Conservation (phyloP, 1,140 invertebrate species). For the Caenorhabditis latens region DNA sequence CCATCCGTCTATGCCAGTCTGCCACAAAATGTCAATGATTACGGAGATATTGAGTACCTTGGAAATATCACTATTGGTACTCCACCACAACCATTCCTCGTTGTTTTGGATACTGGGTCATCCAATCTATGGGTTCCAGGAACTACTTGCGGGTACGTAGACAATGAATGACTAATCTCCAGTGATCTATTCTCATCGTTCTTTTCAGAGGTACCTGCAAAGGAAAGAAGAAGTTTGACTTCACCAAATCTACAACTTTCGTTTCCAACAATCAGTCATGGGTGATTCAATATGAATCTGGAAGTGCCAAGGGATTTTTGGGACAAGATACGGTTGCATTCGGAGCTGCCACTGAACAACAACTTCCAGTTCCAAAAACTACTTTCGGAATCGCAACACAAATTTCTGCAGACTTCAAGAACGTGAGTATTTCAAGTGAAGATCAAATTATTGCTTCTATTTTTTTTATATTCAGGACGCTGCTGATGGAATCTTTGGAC, state of each 20-base stretch:
- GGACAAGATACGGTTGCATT: constrained; percentile 68
- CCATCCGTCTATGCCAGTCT: constrained; percentile 24
- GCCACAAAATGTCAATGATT: constrained; percentile 60
- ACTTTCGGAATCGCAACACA: constrained; percentile 72
- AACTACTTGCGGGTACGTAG: constrained; percentile 49
- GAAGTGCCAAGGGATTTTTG: constrained; percentile 67
- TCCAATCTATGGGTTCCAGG: constrained; percentile 65
- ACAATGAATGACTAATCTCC: too few species aligned
- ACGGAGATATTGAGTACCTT: constrained; percentile 68
- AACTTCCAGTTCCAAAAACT: constrained; percentile 68
- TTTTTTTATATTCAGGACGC: constrained; percentile 58
- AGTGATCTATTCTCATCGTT: not conserved
- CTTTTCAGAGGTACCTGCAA: constrained; percentile 60
- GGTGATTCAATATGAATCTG: constrained; percentile 70
- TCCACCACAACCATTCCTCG: constrained; percentile 66
- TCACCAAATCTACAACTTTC: constrained; percentile 70
- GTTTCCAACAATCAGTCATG: constrained; percentile 64
- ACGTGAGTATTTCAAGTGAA: not conserved
- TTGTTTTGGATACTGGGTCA: constrained; percentile 69
- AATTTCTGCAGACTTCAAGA: constrained; percentile 58
- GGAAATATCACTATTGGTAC: constrained; percentile 72
- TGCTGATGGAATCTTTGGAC: constrained; percentile 72
- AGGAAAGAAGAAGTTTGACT: constrained; percentile 65
- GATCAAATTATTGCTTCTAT: too few species aligned
- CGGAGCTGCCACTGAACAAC: constrained; percentile 43